Base-by-base conservation (phyloP, 2,113 vertebrate species). In the Sardina pilchardus region DNA sequence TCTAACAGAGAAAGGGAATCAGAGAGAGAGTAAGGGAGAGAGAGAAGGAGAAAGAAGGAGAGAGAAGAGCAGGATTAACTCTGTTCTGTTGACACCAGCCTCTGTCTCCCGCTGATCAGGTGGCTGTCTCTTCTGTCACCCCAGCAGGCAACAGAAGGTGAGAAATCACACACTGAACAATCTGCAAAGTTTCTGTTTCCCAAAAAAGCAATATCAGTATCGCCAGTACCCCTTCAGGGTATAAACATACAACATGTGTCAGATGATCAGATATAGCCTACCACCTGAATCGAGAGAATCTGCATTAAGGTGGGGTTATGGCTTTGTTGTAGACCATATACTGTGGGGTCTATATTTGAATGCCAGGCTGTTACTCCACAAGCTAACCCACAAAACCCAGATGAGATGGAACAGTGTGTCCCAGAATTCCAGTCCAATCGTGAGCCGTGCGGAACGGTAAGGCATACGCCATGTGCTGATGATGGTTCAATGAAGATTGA, bases 401-500 rank as follows among this genome's bases (percentile, higher is more conserved):
- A 12, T 36, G 30, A 78, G 34, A 78, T 39, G 71, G 71, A 78
- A 78, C 71, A 78, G 34, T 78, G 71, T 78, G 71, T 34, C 71
- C 71, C 30, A 78, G 71, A 78, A 78, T 78, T 78, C 10, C 71
- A 36, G 71, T 5, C 36, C 71, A 78, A 14, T 36, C 21, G 16
- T 78, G 63, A 30, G 63, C 63, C 63, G 9, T 71, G 63, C n/a
- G 8, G 63, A 71, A 78, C 34, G 34, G 71, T 78, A 78, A 78
- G 34, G 71, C 71, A 36, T 36, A 75, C 14, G 26, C 30, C 71
- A 78, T 17, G 34, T 5, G 30, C 14, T 78, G 71, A 34, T 78
- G 71, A 34, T 78, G 71, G 71, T 78, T 78, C 26, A 78, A 78
- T 78, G 30, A 78, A 78, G 71, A 78, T 78, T 78, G 71, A 78